Evolutionary conservation across 1,140 invertebrate species (phyloP).

Genomic region (Drosophila insularis): DNA sequence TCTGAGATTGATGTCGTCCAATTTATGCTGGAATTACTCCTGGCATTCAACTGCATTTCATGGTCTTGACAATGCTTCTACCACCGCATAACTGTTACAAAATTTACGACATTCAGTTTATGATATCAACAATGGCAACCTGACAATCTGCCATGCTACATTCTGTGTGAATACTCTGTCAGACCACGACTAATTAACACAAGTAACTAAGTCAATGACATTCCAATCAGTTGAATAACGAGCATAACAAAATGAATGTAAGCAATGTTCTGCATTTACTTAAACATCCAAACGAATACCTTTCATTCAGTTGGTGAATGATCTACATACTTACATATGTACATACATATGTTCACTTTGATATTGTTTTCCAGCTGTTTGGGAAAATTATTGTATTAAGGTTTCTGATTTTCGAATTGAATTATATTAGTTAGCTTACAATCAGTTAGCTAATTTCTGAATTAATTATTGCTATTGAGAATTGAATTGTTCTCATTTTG

Average conservation of each 20-base stretch:
- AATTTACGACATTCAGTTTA: slow-evolving; percentile 63
- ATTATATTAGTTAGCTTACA: too few species aligned
- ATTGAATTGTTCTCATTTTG: too few species aligned
- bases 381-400: too few species aligned
- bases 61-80: slow-evolving; percentile 56
- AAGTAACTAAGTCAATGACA: slow-evolving; percentile 21
- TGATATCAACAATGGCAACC: slow-evolving; percentile 10
- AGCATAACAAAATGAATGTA: slow-evolving; percentile 10
- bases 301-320: too few species aligned
- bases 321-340: too few species aligned
- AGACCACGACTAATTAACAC: slow-evolving; percentile 29
- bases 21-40: slow-evolving; percentile 70
- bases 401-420: too few species aligned
- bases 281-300: too few species aligned
- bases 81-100: slow-evolving; percentile 44
- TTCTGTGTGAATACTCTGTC: slow-evolving; percentile 37
- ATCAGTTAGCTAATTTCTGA: too few species aligned
- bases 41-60: slow-evolving; percentile 65
- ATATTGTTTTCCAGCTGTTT: too few species aligned
- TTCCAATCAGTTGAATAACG: slow-evolving; percentile 27
- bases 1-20: slow-evolving; percentile 74
- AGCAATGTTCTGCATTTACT: not conserved
- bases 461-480: too few species aligned
- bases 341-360: too few species aligned
- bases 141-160: slow-evolving; percentile 10